Base-by-base conservation (phyloP, 2,888 invertebrate species). In the Arctia plantaginis region DNA sequence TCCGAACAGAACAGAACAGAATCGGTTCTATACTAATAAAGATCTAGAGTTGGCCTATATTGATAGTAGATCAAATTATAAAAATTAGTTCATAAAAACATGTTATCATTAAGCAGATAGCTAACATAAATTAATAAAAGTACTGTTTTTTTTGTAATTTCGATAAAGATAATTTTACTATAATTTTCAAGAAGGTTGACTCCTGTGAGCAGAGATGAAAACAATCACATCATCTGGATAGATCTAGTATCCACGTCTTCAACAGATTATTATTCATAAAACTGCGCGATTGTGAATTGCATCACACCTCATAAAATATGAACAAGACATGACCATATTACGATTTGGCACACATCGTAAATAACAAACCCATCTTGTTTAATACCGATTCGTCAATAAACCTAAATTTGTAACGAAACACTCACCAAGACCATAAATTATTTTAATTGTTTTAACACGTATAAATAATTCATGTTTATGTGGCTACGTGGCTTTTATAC, bases 301-400 rank as follows among this genome's bases (percentile, higher is more conserved):
- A 59, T 66, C 59, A 68, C 35, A 73, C 23, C 27, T 41, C 30
- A 69, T 47, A 39, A 51, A 12, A 30, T 69, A 65, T 55, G 30
- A 65, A 51, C 20, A 68, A 33, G 44, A 35, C 64, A 47, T 68
- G 72, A 68, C 47, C 44, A 51, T 69, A 69, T 35, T 41, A 55
- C 33, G 41, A 69, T 70, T 70, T 66, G 23, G 72, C 51, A 76
- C 35, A 78, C 68, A 75, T 73, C 55, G 68, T 74, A 77, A 77
- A 74, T 66, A 20, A 44, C 41, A 27, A 68, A 41, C 41, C 70
- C 73, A 77, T 75, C 78, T 69, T 70, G 72, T 84, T 84, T 82
- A 74, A 75, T 74, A 73, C 74, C 74, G 74, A 73, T 77, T 69
- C 27, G 73, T 73, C 72, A 68, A 84, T 74, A 75, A 82, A 82